phyloP scores from a whole-genome alignment of 2,797 vertebrate species.

The Anisognathus igniventris region DNA sequence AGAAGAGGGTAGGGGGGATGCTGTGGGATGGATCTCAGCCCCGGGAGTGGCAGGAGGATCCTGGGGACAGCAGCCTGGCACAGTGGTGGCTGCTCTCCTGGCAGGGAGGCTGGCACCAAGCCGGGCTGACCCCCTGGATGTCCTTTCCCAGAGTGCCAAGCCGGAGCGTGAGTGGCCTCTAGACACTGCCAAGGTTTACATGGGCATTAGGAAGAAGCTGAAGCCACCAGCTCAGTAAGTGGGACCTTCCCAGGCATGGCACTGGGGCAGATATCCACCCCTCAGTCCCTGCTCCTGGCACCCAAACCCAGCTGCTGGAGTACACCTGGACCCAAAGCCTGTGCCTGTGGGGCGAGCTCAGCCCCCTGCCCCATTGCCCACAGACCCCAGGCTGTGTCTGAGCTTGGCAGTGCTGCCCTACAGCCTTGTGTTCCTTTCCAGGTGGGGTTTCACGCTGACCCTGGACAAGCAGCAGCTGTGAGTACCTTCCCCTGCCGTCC shows the following conservation, averaged over 20 bases:
- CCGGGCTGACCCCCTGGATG: not conserved
- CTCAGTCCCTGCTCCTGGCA: not conserved
- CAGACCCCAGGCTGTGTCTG: not conserved
- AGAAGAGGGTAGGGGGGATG: conserved; percentile 83
- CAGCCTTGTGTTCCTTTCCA: conserved; percentile 48
- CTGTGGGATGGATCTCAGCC: not conserved
- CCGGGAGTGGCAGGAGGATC: accelerated
- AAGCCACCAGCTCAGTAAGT: conserved; percentile 90
- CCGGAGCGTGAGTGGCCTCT: conserved; percentile 91
- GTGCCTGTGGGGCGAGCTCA: accelerated
- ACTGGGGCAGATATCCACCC: not conserved
- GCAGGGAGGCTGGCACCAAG: not conserved
- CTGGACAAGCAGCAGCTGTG: conserved; percentile 94
- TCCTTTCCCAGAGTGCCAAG: conserved; percentile 81
- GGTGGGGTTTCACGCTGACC: conserved; percentile 91
- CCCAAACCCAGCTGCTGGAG: not conserved
- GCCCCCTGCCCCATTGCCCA: accelerated
- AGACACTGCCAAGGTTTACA: conserved; percentile 89
- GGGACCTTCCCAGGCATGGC: not conserved
- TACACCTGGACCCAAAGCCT: not conserved
- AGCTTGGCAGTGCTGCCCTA: not conserved
- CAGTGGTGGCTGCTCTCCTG: not conserved
- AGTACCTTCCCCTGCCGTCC: conserved; percentile 62
- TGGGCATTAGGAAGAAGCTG: conserved; percentile 90
- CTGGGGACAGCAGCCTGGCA: too few relatives aligned